phyloP scores from a whole-genome alignment of 2,797 vertebrate species.

The Aldrovandia affinis region DNA sequence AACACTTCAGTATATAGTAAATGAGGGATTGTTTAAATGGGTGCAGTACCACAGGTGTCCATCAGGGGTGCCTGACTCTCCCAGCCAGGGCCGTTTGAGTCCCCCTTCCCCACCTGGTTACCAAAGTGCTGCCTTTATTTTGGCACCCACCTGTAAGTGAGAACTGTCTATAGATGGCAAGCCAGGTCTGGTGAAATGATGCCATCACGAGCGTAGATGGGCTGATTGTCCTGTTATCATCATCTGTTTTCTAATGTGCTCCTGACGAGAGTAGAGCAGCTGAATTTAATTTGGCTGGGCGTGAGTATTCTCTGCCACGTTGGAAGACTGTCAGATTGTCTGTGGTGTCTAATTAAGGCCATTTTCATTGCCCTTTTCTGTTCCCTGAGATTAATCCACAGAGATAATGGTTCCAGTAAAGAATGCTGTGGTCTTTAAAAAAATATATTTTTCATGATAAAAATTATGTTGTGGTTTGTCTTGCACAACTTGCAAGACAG shows the following conservation, averaged over 20 bases:
- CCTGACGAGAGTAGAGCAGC: not conserved
- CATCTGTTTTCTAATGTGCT: not conserved
- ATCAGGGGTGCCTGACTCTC: too few relatives aligned
- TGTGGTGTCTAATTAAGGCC: constrained; percentile 15
- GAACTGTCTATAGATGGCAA: too few relatives aligned
- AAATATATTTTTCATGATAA: too few relatives aligned
- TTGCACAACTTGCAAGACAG: not conserved
- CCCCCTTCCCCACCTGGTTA: too few relatives aligned
- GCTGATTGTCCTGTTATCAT: not conserved
- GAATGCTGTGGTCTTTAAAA: constrained; percentile 7
- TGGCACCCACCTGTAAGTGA: too few relatives aligned
- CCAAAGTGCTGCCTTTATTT: too few relatives aligned
- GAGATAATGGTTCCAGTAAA: constrained; percentile 1
- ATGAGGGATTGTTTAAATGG: too few relatives aligned
- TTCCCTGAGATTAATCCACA: not conserved
- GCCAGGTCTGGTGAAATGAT: too few relatives aligned
- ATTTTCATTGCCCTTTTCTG: constrained; percentile 15
- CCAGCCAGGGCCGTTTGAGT: too few relatives aligned
- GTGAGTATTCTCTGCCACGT: not conserved
- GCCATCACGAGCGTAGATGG: too few relatives aligned
- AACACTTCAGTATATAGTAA: too few relatives aligned
- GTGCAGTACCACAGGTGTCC: too few relatives aligned
- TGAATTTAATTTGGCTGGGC: not conserved
- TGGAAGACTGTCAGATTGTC: not conserved
- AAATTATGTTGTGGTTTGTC: not conserved